phyloP scores from a whole-genome alignment of 2,113 vertebrate genomes.

The Syngnathus typhle region DNA sequence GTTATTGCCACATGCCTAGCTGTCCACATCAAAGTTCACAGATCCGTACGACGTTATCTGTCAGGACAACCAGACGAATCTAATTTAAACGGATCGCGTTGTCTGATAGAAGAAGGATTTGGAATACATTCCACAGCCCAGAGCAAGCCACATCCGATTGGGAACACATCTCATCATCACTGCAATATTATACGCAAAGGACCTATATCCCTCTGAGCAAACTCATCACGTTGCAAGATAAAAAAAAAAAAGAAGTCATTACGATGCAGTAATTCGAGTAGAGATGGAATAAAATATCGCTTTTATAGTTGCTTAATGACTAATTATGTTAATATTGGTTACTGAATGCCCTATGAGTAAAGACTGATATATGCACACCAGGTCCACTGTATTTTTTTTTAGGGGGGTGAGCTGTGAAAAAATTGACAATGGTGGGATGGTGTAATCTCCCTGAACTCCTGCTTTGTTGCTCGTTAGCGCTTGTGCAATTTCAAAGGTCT shows the following conservation, averaged over 20 bases:
- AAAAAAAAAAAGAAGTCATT: background rate
- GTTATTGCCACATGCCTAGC: background rate
- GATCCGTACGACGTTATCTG: background rate
- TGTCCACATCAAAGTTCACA: background rate
- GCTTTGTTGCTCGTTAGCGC: background rate
- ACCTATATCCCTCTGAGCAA: slow-evolving; percentile 3
- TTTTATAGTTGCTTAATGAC: background rate
- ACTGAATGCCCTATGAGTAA: background rate
- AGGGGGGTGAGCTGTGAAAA: background rate
- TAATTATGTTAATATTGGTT: slow-evolving; percentile 4
- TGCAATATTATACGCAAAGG: slow-evolving; percentile 6
- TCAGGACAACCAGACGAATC: background rate
- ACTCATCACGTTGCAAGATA: background rate
- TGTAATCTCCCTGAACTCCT: background rate
- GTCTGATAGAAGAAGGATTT: slow-evolving; percentile 1
- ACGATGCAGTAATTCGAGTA: background rate
- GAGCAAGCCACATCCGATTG: background rate
- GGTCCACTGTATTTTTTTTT: background rate
- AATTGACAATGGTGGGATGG: background rate
- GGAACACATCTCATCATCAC: slow-evolving; percentile 3
- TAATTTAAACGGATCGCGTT: slow-evolving; percentile 1
- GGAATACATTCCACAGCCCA: slow-evolving; percentile 1
- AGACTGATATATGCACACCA: background rate
- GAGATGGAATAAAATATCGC: background rate
- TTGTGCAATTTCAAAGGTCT: background rate